Evolutionary conservation across 2,797 vertebrate species (phyloP).

Genomic region (Anabas testudineus): DNA sequence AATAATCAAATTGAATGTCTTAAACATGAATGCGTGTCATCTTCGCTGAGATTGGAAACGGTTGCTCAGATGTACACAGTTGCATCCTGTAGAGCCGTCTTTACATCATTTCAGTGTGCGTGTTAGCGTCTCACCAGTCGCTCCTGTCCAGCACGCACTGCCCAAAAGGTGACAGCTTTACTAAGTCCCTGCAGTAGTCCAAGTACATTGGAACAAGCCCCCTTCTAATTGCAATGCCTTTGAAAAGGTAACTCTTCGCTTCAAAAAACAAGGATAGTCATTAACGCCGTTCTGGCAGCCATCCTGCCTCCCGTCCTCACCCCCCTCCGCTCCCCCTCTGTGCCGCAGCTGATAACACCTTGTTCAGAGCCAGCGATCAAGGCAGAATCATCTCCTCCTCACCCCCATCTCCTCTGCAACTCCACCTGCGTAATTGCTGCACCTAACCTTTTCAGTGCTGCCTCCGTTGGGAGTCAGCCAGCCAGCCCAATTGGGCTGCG

Average conservation of each 20-base stretch:
- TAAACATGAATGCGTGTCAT: conserved; percentile 11
- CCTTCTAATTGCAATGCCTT: conserved; percentile 81
- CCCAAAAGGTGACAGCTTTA: conserved; percentile 61
- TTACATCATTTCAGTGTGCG: conserved; percentile 27
- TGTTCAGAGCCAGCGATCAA: conserved; percentile 79
- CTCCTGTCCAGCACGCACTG: conserved; percentile 66
- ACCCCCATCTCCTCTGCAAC: conserved; percentile 80
- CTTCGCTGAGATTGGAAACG: conserved; percentile 1
- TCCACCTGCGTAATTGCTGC: conserved; percentile 88
- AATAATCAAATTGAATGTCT: conserved; percentile 27
- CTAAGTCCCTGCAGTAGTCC: conserved; percentile 65
- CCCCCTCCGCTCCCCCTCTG: conserved; percentile 10
- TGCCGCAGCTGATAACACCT: conserved; percentile 76
- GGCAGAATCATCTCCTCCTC: conserved; percentile 79
- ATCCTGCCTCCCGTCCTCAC: conserved; percentile 30
- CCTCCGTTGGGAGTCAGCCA: conserved; percentile 82
- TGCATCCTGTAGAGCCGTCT: neutral
- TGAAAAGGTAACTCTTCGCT: conserved; percentile 75
- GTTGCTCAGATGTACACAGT: neutral
- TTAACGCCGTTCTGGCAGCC: conserved; percentile 79
- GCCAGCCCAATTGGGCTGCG: conserved; percentile 79
- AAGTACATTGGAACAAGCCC: conserved; percentile 72
- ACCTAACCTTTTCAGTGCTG: conserved; percentile 87
- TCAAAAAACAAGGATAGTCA: conserved; percentile 81
- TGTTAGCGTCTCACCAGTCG: conserved; percentile 48